These are phyloP conservation scores for Eilema depressum DNA, from an alignment of 2,888 invertebrate species.

Conservation along the genomic window DNA sequence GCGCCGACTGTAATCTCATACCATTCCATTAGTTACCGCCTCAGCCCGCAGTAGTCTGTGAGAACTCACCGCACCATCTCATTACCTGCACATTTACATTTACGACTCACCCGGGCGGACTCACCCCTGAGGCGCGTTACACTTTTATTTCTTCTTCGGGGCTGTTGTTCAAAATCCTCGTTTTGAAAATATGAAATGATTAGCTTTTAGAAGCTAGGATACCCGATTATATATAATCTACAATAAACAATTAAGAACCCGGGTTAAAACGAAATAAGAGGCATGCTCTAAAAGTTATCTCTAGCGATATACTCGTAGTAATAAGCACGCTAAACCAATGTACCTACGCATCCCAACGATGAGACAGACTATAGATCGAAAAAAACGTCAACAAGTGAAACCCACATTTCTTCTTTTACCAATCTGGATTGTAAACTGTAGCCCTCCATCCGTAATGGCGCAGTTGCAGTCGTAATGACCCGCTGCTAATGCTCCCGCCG, in stretches of 20 bases:
- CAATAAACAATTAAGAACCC: neutral
- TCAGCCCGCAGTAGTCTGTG: slow-evolving; percentile 13
- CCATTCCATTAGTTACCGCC: neutral
- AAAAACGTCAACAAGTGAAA: neutral
- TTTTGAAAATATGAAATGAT: neutral
- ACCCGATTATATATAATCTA: neutral
- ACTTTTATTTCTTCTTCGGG: slow-evolving; percentile 17
- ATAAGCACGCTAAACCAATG: neutral
- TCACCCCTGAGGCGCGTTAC: slow-evolving; percentile 1
- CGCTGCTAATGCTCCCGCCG: neutral
- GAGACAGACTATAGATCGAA: neutral
- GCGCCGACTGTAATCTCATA: slow-evolving; percentile 4
- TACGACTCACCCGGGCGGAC: slow-evolving; percentile 14
- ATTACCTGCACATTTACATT: slow-evolving; percentile 20
- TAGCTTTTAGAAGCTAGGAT: neutral
- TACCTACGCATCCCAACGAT: no score
- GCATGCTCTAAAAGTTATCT: neutral
- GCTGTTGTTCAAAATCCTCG: neutral
- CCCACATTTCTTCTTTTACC: neutral
- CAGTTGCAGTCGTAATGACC: neutral
- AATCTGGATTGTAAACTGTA: slow-evolving; percentile 2
- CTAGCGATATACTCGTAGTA: neutral
- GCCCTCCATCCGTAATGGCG: neutral
- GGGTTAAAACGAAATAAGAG: neutral
- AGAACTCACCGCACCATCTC: slow-evolving; percentile 17